Conservation (phyloP, 2,113 vertebrate genomes). For the Pedionomus torquatus region DNA sequence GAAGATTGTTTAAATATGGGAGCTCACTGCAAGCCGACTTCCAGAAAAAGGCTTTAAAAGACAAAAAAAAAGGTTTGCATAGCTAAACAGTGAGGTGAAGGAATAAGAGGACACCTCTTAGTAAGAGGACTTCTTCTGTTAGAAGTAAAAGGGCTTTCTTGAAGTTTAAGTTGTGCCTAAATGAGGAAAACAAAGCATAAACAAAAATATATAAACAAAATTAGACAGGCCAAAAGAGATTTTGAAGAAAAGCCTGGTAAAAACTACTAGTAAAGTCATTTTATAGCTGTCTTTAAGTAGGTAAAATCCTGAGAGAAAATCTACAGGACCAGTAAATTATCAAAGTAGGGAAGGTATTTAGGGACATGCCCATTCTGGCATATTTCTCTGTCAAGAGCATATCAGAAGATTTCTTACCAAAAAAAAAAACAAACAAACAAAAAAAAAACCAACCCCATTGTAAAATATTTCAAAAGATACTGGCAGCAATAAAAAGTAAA, state of each 20-base stretch:
- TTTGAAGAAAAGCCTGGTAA: background rate
- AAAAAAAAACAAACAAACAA: background rate
- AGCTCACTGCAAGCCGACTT: background rate
- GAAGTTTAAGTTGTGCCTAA: background rate
- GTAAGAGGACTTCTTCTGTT: background rate
- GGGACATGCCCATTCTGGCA: background rate
- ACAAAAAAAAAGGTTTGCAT: background rate
- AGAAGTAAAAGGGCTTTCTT: background rate
- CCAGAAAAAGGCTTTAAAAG: background rate
- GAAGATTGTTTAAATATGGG: background rate
- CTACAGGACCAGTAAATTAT: background rate
- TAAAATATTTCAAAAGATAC: background rate
- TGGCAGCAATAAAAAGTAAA: background rate
- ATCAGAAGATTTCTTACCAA: background rate
- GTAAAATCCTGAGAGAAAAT: background rate
- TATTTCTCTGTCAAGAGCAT: background rate
- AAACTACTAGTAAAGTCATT: background rate
- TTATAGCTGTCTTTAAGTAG: background rate
- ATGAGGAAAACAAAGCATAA: background rate
- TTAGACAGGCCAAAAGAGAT: background rate
- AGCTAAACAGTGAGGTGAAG: background rate
- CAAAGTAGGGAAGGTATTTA: background rate
- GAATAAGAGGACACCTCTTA: background rate
- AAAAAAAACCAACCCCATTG: background rate
- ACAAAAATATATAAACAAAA: background rate